phyloP scores from a whole-genome alignment of 2,113 vertebrate genomes.

The Oncorhynchus gorbuscha region DNA sequence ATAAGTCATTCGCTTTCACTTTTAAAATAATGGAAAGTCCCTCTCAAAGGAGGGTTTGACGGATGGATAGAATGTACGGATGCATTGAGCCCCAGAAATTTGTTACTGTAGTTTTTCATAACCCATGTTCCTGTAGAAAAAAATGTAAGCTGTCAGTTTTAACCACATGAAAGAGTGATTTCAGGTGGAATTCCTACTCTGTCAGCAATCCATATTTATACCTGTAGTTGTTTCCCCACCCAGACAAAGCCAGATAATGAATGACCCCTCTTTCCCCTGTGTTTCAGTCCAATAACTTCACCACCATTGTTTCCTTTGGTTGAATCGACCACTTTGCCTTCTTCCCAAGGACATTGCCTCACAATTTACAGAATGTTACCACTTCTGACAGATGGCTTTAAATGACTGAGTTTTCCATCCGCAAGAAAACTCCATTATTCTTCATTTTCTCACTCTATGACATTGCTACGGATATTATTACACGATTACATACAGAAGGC shows the following conservation, averaged over 20 bases:
- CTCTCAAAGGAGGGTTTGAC: neutral
- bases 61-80: neutral
- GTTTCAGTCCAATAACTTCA: slow-evolving; percentile 48
- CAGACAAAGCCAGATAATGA: slow-evolving; percentile 43
- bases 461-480: slow-evolving; percentile 22
- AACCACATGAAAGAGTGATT: neutral
- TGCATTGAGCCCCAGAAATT: neutral
- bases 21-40: neutral
- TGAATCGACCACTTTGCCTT: slow-evolving; percentile 35
- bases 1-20: neutral
- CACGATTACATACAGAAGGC: neutral
- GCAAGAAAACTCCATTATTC: slow-evolving; percentile 56
- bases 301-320: slow-evolving; percentile 39
- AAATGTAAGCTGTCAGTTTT: neutral
- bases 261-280: slow-evolving; percentile 31
- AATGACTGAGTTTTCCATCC: slow-evolving; percentile 48
- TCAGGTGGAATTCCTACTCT: slow-evolving; percentile 12
- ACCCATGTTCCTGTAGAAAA: neutral
- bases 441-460: slow-evolving; percentile 47
- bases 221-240: slow-evolving; percentile 40
- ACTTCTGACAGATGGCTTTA: slow-evolving; percentile 33
- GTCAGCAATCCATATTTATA: slow-evolving; percentile 44
- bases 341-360: slow-evolving; percentile 54
- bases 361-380: slow-evolving; percentile 36
- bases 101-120: neutral